Evolutionary conservation across 2,888 invertebrate species (phyloP), one percentile per base, ranked within the genome.

Genomic region (Patella caerulea): DNA sequence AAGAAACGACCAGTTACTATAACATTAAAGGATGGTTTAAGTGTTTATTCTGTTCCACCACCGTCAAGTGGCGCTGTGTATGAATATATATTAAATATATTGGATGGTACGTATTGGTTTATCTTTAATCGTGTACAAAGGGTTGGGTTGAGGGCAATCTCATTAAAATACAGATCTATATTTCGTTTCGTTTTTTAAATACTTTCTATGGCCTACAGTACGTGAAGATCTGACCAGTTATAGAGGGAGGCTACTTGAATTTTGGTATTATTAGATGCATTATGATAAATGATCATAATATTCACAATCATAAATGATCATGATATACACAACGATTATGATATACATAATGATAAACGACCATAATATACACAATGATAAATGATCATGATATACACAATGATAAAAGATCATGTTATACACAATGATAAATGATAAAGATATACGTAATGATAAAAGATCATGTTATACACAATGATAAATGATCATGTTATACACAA

Each of bases 11-110:
- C 89, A 4, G 71, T 86, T 7, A 75, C 52, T 7, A 71, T 84
- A 2, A 75, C 72, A 15, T 75, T 87, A 3, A 54, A 75, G 17
- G 81, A 83, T 72, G 78, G 82, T 24, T 70, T 82, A 14, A 83
- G 77, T 7, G 77, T 84, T 24, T 79, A 81, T 73, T 83, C 87
- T 1, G 85, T 86, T 65, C 87, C 87, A 24, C 86, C 88, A 17
- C 89, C 89, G 53, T 86, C 86, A 53, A 85, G 88, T 81, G 88
- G 88, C 11, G 83, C 84, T 56, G 84, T 90, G 45, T 76, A 86
- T 77, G 80, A 86, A 77, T 85, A 87, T 34, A 88, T 90, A 17
- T 82, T 90, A 2, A 87, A 86, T 69, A 87, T 90, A 29, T 72
- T 90, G 19, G 83, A 87, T 73, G 88, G 90, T 89, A 81, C 70